These are phyloP conservation scores for Syngnathus floridae DNA, from an alignment of 2,113 vertebrate species.

Conservation along the genomic window DNA sequence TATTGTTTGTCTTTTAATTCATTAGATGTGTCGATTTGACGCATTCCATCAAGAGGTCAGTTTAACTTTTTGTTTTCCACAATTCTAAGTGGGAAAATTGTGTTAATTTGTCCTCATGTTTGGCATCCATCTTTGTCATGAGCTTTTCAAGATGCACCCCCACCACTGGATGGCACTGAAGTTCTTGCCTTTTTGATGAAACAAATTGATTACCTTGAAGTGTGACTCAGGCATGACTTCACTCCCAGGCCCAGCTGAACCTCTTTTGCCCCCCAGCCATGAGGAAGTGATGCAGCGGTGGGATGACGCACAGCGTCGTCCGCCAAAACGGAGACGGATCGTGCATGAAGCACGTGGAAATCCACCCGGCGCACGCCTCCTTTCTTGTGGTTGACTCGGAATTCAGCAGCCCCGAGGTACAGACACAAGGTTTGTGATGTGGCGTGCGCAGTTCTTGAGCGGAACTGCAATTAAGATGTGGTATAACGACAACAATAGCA, in stretches of 20 bases:
- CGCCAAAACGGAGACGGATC: conserved; percentile 29
- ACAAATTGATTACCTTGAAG: conserved; percentile 43
- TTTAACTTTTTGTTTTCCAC: neutral
- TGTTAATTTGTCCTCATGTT: neutral
- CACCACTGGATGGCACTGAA: conserved; percentile 69
- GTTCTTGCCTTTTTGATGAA: conserved; percentile 43
- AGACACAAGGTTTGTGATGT: conserved; percentile 22
- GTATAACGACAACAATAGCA: neutral
- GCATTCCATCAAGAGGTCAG: neutral
- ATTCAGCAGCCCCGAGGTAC: conserved; percentile 51
- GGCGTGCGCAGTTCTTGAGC: neutral
- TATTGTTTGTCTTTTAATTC: neutral
- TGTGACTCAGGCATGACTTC: conserved; percentile 53
- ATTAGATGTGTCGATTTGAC: neutral
- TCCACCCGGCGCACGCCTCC: conserved; percentile 58
- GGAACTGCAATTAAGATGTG: neutral
- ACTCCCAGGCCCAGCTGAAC: conserved; percentile 49
- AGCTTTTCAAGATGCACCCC: conserved; percentile 14
- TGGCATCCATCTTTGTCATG: neutral
- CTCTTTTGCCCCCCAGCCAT: conserved; percentile 38
- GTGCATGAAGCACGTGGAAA: conserved; percentile 60
- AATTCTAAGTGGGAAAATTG: no score
- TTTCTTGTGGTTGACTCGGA: conserved; percentile 57
- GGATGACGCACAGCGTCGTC: conserved; percentile 52
- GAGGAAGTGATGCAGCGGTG: conserved; percentile 49